Base-by-base conservation (phyloP, 2,797 vertebrate species). In the Peromyscus nudipes region DNA sequence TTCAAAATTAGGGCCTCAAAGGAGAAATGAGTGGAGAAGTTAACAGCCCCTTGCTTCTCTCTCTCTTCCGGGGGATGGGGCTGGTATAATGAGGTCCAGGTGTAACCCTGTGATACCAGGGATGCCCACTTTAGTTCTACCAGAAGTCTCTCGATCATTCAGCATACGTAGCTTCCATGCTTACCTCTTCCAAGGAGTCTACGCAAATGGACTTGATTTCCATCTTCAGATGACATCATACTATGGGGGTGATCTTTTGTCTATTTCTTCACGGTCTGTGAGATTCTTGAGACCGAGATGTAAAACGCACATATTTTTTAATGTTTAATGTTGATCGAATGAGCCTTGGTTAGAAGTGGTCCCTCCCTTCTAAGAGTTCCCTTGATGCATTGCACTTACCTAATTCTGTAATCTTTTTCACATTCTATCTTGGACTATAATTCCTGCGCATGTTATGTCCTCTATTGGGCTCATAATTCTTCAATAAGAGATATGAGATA, bases 11-110 rank as follows among this genome's bases (percentile, higher is more conserved):
- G 79, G 69, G 91, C 40, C 82, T 95, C 29, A 11, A 34, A 97
- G 92, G 92, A 97, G 93, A 97, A 79, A 79, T 60, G 92, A 91
- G 91, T 4, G 23, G 81, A 40, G 31, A 94, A 82, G 57, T 95
- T 95, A 94, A 97, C 92, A 86, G 71, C 19, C 34, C 49, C 84
- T 60, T 69, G 40, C 91, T 77, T 91, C 52, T 88, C 40, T 90
- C 80, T 75, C 69, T 90, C 60, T 89, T 87, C 27, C 52, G 65
- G 71, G 75, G 17, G 62, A 81, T 76, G 57, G 23, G 64, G 49
- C 73, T 92, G n/a, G 37, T 90, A 60, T 96, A 96, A 97, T 92
- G 67, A 97, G 69, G 92, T 87, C 95, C 97, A 97, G 95, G 89
- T 94, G 92, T 85, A 88, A 57, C 12, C 40, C n/a, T 52, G n/a